Conservation (phyloP, 2,113 vertebrate species). For the Willisornis vidua region DNA sequence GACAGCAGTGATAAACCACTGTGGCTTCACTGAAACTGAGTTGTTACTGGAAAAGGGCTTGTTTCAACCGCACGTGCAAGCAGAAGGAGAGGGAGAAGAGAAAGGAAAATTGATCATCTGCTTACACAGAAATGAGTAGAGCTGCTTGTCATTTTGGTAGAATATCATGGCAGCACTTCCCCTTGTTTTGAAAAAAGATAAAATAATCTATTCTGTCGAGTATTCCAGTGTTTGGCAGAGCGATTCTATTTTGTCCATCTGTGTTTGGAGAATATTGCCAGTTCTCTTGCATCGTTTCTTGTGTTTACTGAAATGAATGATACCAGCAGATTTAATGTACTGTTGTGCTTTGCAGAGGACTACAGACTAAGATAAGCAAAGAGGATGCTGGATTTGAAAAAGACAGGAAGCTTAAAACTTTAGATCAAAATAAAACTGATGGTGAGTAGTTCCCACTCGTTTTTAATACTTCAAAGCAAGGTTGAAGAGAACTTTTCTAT, state of each 20-base stretch:
- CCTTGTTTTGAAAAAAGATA: background rate
- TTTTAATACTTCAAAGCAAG: background rate
- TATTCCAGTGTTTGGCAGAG: conserved; percentile 60
- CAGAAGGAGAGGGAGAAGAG: background rate
- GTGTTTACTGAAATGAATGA: conserved; percentile 56
- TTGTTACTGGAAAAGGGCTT: background rate
- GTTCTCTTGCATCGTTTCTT: conserved; percentile 23
- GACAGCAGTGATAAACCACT: background rate
- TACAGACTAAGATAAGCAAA: conserved; percentile 17
- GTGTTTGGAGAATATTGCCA: conserved; percentile 64
- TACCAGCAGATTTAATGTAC: conserved; percentile 37
- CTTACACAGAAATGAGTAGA: background rate
- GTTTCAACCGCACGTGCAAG: background rate
- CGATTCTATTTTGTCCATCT: conserved; percentile 64
- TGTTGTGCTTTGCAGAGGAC: conserved; percentile 71
- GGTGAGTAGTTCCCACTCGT: conserved; percentile 67
- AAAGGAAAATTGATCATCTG: background rate
- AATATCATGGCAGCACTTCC: conserved; percentile 47
- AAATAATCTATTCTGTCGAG: background rate
- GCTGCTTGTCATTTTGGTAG: conserved; percentile 11
- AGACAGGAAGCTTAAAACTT: conserved; percentile 29
- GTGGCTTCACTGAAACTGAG: background rate
- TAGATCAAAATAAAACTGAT: conserved; percentile 37
- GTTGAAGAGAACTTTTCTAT: background rate
- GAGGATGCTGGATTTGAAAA: conserved; percentile 26